Evolutionary conservation across 2,888 invertebrate genomes (phyloP), one percentile per base, ranked within the genome.

Genomic region (Lasioglossum villosulum): DNA sequence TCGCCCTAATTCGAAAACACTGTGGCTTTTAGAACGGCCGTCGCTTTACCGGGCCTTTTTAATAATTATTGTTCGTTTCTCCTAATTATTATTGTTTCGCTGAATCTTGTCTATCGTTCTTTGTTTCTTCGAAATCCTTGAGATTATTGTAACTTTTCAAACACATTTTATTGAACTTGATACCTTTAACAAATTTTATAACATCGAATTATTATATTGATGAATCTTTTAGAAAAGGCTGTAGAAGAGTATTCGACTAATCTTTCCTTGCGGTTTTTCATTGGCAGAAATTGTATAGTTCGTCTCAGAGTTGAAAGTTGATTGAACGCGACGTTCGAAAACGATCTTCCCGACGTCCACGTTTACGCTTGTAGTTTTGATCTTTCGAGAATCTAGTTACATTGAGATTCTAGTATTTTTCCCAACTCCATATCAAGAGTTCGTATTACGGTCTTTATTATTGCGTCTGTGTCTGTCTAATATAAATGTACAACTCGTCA

Each of bases 401-500:
- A 12, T 23, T 37, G 1, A 10, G 23, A 23, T 37, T 37, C 10
- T 70, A 34, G 4, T 68, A 12, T 39, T 39, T 73, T 48, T 48
- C 37, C 2, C 12, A 66, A 45, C 63, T 59, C 39, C 48, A 30
- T 72, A 42, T 71, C 48, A 39, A 77, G 70, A 70, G 37, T 83
- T 88, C 71, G 80, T 88, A 82, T 83, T 90, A 87, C 76, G 84
- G 45, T 86, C 83, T 88, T 90, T 90, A 87, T 90, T 90, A 88
- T 90, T 88, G 87, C 87, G 82, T 86, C 88, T 86, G 88, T 84
- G 90, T 92, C 86, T 92, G 88, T 92, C 94, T 94, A 94, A 94
- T 94, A 94, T 94, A 94, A 94, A 94, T 94, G 94, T 94, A 94
- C 94, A 94, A 94, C 94, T 94, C 90, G 91, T 92, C 90, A 94